Evolutionary conservation across 2,888 invertebrate genomes (phyloP), one percentile per base, ranked within the genome.

Genomic region (Chloroclysta siterata): DNA sequence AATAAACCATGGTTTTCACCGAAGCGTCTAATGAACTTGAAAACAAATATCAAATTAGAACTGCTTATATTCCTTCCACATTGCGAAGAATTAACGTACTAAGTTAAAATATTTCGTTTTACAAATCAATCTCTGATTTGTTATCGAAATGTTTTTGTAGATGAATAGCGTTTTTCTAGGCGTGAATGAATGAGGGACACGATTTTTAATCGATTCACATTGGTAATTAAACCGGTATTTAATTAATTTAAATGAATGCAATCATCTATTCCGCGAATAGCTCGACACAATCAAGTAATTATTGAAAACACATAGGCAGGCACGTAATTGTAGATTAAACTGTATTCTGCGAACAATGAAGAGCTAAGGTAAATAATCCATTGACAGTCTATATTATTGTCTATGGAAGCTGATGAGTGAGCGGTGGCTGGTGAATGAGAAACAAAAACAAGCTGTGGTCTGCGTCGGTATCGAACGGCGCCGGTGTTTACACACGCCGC

Each of bases 381-480:
- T 65, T 61, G 68, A 55, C 64, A 64, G 62, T 76, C 74, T 66
- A 57, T 66, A 57, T 78, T 74, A 78, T 78, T 81, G 77, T 79
- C 77, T 77, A 76, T 73, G 75, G 73, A 74, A 70, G 65, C 46
- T 58, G 63, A 44, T 65, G 75, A 61, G 61, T 53, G 60, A 57
- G 53, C 36, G 39, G 60, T 64, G 72, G 77, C 74, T 70, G 60
- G 60, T 71, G 68, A 83, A 79, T 77, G 77, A 81, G 73, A 78
- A 82, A 80, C 75, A 77, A 83, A 82, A 83, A 84, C 81, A 84
- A 75, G 74, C 75, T 73, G 22, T 22, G 78, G 66, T 74, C 76
- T 72, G 73, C 76, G 76, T 79, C 78, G 70, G 65, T 60, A 72
- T 68, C 60, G 50, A 66, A 66, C 60, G 56, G 58, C 53, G 42